These are phyloP conservation scores for Myodes glareolus DNA, from an alignment of 2,113 vertebrate genomes.

Conservation along the genomic window DNA sequence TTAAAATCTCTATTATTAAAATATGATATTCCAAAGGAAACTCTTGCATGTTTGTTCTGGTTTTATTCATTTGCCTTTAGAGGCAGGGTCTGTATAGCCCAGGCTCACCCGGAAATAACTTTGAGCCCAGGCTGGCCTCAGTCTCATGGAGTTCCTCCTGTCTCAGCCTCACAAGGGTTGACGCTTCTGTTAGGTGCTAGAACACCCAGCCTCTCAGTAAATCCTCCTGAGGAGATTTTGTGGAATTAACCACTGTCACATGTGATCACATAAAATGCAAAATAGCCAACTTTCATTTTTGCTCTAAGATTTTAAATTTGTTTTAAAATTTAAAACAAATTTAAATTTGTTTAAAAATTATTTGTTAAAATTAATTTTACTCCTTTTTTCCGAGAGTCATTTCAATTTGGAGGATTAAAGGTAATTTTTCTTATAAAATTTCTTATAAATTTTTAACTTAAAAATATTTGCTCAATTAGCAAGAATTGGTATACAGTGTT, in stretches of 20 bases:
- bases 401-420: slow-evolving; percentile 12
- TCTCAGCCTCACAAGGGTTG: not conserved
- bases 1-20: not conserved
- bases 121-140: not conserved
- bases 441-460: not conserved
- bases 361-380: slow-evolving; percentile 20
- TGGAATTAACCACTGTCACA: not conserved
- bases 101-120: not conserved
- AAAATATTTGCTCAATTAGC: not conserved
- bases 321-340: too few species aligned
- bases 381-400: not conserved
- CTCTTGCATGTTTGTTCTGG: not conserved
- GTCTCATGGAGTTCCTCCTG: not conserved
- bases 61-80: not conserved
- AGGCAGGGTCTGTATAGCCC: not conserved
- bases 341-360: too few species aligned
- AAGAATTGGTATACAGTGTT: not conserved
- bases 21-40: not conserved
- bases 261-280: not conserved
- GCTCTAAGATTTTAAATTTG: not conserved
- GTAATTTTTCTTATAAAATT: not conserved
- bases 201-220: not conserved
- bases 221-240: not conserved
- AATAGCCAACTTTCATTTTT: not conserved
- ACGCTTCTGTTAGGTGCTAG: too few species aligned